These are phyloP conservation scores for Teleogryllus oceanicus DNA, from an alignment of 2,888 invertebrate species.

Conservation along the genomic window DNA sequence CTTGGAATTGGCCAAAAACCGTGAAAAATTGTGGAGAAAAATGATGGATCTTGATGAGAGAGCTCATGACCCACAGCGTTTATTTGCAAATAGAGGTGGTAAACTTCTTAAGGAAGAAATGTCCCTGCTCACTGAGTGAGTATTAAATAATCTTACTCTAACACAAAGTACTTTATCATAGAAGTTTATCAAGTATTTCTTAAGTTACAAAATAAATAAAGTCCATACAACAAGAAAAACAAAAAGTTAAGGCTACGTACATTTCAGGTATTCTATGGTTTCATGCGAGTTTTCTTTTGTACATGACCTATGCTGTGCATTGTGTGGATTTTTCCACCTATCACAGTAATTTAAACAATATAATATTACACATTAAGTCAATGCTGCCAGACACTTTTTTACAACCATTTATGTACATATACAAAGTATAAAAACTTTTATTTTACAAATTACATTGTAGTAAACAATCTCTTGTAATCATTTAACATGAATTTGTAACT, in stretches of 20 bases:
- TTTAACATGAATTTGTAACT: background rate
- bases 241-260: no score
- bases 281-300: background rate
- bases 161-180: no score
- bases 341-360: background rate
- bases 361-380: background rate
- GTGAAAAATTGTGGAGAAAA: slow-evolving; percentile 69
- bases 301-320: background rate
- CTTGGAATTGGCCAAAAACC: slow-evolving; percentile 61
- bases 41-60: slow-evolving; percentile 72
- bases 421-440: background rate
- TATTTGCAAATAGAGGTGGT: slow-evolving; percentile 81
- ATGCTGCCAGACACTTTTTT: background rate
- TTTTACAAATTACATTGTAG: background rate
- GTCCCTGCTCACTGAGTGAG: no score
- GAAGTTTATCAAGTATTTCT: no score
- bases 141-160: no score
- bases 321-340: background rate
- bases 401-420: background rate
- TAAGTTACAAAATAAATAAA: no score
- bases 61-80: slow-evolving; percentile 72
- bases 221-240: no score
- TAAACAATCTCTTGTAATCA: background rate
- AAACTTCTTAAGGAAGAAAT: slow-evolving; percentile 76
- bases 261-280: no score